Conservation (phyloP, 35 echinoderm and acorn worm genomes). For the Apostichopus parvimensis region DNA sequence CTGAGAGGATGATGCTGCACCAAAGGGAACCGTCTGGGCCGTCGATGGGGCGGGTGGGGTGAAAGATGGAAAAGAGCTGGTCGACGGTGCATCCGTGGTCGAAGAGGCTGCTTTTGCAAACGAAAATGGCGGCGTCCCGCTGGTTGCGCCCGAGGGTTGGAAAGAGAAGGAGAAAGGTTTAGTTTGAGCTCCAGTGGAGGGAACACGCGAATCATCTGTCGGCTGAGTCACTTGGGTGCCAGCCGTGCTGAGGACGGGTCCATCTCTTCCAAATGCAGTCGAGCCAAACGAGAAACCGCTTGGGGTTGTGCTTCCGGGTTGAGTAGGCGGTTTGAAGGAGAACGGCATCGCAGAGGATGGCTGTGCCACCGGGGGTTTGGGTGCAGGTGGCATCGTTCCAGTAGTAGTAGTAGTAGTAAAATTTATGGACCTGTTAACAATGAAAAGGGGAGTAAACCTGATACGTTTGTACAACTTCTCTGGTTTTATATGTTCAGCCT, state of each 20-base stretch:
- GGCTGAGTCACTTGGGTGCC: not conserved
- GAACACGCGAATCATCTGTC: not conserved
- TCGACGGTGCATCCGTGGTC: not conserved
- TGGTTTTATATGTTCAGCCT: not conserved
- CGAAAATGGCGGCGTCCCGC: not conserved
- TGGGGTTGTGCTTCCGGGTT: not conserved
- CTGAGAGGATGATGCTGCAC: not conserved
- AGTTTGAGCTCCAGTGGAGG: not conserved
- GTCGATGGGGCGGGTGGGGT: not conserved
- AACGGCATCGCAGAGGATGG: not conserved
- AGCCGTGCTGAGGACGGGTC: not conserved
- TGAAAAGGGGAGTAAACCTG: not conserved
- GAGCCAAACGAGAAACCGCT: not conserved
- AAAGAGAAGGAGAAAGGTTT: constrained; percentile 15
- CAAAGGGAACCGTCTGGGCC: not conserved
- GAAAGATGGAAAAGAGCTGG: constrained; percentile 3
- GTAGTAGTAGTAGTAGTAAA: constrained; percentile 16
- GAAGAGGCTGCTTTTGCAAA: not conserved
- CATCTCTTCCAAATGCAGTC: not conserved
- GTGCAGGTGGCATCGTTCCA: not conserved
- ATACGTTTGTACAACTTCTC: not conserved
- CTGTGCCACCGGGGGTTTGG: not conserved
- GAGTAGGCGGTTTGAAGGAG: not conserved
- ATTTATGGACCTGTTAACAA: not conserved
- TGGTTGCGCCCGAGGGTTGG: not conserved